These are phyloP conservation scores for Phylloscopus collybita DNA, from an alignment of 2,797 vertebrate species.

Conservation along the genomic window DNA sequence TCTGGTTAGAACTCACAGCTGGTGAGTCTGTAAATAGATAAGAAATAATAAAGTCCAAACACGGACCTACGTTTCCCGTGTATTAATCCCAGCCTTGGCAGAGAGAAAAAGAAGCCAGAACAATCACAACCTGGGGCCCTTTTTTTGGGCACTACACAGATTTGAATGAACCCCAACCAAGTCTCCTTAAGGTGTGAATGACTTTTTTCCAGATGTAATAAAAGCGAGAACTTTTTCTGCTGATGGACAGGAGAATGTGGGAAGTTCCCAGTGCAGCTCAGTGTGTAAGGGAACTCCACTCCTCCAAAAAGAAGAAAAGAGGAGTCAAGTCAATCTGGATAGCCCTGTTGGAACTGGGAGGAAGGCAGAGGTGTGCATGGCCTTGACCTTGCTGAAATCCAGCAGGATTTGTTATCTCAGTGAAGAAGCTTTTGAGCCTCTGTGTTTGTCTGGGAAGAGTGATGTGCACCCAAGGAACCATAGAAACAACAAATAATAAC, in stretches of 20 bases:
- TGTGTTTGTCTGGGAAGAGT: neutral
- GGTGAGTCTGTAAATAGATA: too few relatives aligned
- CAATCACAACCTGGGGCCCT: neutral
- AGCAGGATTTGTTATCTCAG: neutral
- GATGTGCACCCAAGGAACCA: neutral
- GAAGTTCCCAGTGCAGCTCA: neutral
- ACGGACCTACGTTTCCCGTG: too few relatives aligned
- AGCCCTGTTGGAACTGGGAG: fast-evolving
- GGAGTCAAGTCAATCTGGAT: neutral
- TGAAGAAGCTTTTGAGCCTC: neutral
- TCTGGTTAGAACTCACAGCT: too few relatives aligned
- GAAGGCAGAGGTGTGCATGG: neutral
- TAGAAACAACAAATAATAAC: conserved; percentile 56
- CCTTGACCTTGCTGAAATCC: neutral
- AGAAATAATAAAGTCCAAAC: too few relatives aligned
- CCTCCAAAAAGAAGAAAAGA: neutral
- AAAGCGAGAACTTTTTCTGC: neutral
- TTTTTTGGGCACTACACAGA: neutral
- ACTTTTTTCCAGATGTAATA: neutral
- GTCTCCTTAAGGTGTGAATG: neutral
- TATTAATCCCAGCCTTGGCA: too few relatives aligned
- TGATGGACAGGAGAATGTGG: neutral
- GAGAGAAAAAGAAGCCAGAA: too few relatives aligned
- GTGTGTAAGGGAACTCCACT: neutral
- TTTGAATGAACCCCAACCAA: neutral